Percentiles rank a stretch among this genome's conserved stretches.
Evolutionary conservation across 92 coral and sea anemone species (phyloP).

Genomic region (Phenganax subtilis): DNA sequence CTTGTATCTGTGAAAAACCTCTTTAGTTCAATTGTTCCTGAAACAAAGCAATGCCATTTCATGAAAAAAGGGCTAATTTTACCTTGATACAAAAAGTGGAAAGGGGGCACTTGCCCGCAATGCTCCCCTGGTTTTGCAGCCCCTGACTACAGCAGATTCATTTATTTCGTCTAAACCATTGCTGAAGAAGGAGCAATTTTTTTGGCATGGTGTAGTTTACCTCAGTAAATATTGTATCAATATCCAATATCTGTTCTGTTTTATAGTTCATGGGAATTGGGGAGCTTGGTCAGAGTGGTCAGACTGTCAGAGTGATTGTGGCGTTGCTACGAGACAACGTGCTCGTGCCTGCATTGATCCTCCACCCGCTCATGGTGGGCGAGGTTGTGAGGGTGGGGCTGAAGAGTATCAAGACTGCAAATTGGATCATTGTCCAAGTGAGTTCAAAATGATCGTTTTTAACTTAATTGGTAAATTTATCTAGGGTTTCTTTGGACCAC

Average conservation of each 20-base stretch:
- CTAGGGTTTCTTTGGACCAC: not conserved
- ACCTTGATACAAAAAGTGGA: too few relatives aligned
- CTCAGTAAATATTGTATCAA: not conserved
- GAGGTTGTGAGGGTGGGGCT: slow-evolving; percentile 77
- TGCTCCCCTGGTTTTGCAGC: too few relatives aligned
- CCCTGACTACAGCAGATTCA: too few relatives aligned
- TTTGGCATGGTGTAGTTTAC: not conserved
- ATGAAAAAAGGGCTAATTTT: too few relatives aligned
- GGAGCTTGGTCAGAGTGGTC: slow-evolving; percentile 92
- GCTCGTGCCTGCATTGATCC: slow-evolving; percentile 81
- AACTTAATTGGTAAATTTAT: too few relatives aligned
- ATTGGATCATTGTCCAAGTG: slow-evolving; percentile 85
- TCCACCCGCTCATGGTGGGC: slow-evolving; percentile 95
- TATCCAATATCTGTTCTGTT: not conserved
- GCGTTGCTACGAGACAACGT: slow-evolving; percentile 81
- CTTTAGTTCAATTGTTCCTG: too few relatives aligned
- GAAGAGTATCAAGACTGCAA: slow-evolving; percentile 76
- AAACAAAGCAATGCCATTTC: too few relatives aligned
- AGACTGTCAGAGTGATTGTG: slow-evolving; percentile 78
- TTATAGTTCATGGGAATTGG: slow-evolving; percentile 80
- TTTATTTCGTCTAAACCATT: too few relatives aligned
- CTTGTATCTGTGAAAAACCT: too few relatives aligned
- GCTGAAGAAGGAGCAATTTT: too few relatives aligned
- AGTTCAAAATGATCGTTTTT: not conserved
- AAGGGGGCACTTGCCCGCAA: too few relatives aligned